These are phyloP conservation scores for Stomatorhinus ivindoensis DNA, from an alignment of 2,113 vertebrate genomes.

Conservation along the genomic window DNA sequence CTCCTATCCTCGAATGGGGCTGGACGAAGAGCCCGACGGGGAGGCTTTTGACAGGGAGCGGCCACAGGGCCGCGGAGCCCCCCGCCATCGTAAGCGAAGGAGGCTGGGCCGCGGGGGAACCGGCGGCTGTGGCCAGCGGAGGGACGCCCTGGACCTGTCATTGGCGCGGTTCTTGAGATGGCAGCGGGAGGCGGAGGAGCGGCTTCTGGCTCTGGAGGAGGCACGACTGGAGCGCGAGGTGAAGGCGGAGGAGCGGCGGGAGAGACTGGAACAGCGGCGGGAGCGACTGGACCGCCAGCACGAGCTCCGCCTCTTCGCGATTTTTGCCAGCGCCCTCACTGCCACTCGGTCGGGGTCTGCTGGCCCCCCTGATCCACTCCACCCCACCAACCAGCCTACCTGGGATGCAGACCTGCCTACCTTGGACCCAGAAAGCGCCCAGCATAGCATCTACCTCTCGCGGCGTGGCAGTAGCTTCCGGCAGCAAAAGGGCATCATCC, in stretches of 20 bases:
- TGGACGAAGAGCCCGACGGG: not conserved
- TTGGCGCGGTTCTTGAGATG: conserved; percentile 64
- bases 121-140: conserved; percentile 32
- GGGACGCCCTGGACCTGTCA: conserved; percentile 51
- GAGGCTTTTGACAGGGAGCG: conserved; percentile 29
- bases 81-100: conserved; percentile 52
- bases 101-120: conserved; percentile 36
- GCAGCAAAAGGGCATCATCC: conserved; percentile 49
- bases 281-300: conserved; percentile 64
- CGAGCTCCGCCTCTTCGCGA: conserved; percentile 66
- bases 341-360: conserved; percentile 13
- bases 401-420: not conserved
- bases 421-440: conserved; percentile 15
- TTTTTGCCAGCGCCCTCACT: conserved; percentile 57
- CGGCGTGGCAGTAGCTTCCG: conserved; percentile 63
- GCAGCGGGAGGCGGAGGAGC: conserved; percentile 65
- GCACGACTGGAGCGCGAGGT: conserved; percentile 59
- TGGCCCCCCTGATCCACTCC: conserved; percentile 16
- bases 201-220: conserved; percentile 66
- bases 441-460: conserved; percentile 63
- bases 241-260: conserved; percentile 64
- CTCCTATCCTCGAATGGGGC: conserved; percentile 21
- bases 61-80: conserved; percentile 10
- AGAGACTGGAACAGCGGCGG: conserved; percentile 67
- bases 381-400: not conserved